phyloP scores from a whole-genome alignment of 2,888 invertebrate species.

The Proisotoma minuta region DNA sequence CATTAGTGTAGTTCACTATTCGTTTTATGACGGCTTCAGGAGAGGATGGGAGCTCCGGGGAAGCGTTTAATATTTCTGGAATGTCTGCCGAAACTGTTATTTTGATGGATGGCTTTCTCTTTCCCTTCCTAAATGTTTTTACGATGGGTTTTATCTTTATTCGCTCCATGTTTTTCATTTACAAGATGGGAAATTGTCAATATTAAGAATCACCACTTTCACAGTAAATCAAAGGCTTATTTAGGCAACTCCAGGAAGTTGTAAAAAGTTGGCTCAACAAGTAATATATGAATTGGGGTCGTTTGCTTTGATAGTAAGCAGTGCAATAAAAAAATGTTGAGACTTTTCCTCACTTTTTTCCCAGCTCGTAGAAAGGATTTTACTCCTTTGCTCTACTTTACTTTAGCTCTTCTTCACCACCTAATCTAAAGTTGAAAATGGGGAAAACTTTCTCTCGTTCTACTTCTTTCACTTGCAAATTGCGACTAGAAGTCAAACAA shows the following conservation, averaged over 20 bases:
- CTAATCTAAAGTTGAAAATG: too few relatives aligned
- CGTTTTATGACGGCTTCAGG: constrained; percentile 18
- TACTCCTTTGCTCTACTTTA: too few relatives aligned
- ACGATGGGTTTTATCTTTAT: background rate
- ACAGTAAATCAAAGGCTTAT: background rate
- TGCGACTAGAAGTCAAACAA: background rate
- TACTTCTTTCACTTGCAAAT: background rate
- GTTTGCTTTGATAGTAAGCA: too few relatives aligned
- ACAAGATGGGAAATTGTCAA: background rate
- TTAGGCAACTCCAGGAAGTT: constrained; percentile 1
- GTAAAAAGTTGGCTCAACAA: background rate
- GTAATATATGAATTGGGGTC: constrained; percentile 6
- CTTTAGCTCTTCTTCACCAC: too few relatives aligned
- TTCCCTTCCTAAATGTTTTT: background rate
- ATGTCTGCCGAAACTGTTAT: constrained; percentile 43
- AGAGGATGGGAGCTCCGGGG: background rate
- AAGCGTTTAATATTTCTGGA: constrained; percentile 17
- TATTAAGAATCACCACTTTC: background rate
- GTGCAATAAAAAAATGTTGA: background rate
- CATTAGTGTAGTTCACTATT: constrained; percentile 18
- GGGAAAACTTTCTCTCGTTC: constrained; percentile 2
- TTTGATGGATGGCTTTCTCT: constrained; percentile 30
- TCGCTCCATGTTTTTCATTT: constrained; percentile 3
- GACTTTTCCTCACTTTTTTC: too few relatives aligned
- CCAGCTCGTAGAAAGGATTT: too few relatives aligned